Percentiles rank a stretch among this genome's conserved stretches.
Evolutionary conservation across 2,113 vertebrate genomes (phyloP).

Genomic region (Pangasianodon hypophthalmus): DNA sequence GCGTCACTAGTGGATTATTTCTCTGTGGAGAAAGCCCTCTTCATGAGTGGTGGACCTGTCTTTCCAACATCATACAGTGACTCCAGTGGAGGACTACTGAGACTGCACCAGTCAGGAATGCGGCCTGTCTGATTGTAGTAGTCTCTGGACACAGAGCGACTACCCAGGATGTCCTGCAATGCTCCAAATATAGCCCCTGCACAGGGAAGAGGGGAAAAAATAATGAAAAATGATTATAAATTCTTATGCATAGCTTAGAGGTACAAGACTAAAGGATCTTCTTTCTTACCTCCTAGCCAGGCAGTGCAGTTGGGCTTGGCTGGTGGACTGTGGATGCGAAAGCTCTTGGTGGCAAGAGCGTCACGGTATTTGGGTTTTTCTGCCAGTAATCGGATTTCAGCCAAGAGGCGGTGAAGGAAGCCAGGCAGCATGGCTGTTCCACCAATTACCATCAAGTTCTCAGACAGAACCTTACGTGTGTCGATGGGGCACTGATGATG

Average conservation of each 20-base stretch:
- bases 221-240: not conserved
- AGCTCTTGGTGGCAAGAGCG: constrained; percentile 85
- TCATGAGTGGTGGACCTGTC: constrained; percentile 90
- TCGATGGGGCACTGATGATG: constrained; percentile 89
- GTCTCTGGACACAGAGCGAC: constrained; percentile 91
- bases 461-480: constrained; percentile 90
- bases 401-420: constrained; percentile 91
- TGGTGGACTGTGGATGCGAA: constrained; percentile 90
- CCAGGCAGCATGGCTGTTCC: constrained; percentile 94
- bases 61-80: constrained; percentile 90
- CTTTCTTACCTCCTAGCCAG: constrained; percentile 91
- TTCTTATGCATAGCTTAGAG: not conserved
- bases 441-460: constrained; percentile 93
- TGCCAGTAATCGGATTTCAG: constrained; percentile 89
- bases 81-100: constrained; percentile 89
- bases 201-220: not conserved
- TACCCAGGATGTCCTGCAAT: constrained; percentile 94
- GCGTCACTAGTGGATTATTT: constrained; percentile 73
- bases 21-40: constrained; percentile 96
- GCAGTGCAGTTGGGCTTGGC: constrained; percentile 95
- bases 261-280: not conserved
- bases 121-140: constrained; percentile 94
- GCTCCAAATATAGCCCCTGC: constrained; percentile 95
- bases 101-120: constrained; percentile 96
- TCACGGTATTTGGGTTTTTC: constrained; percentile 92